These are phyloP conservation scores for Torymus aiolomorphi DNA, from an alignment of 2,888 invertebrate genomes.

Conservation along the genomic window DNA sequence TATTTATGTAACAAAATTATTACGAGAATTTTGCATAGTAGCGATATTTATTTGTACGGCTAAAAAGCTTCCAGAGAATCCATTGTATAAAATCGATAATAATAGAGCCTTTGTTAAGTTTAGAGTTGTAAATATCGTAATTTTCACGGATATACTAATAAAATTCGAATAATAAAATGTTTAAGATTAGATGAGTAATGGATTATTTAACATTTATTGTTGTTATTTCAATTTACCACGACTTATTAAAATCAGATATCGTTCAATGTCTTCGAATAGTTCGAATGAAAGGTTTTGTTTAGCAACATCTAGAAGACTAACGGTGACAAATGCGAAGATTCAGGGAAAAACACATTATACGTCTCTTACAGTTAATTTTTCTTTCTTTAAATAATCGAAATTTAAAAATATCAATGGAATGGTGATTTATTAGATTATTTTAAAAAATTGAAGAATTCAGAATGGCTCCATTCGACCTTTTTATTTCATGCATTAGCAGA, in stretches of 20 bases:
- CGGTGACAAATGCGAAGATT: neutral
- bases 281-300: neutral
- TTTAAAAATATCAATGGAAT: too few relatives aligned
- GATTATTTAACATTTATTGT: neutral
- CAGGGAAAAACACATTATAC: too few relatives aligned
- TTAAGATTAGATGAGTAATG: neutral
- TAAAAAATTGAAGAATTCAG: too few relatives aligned
- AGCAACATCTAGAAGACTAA: constrained; percentile 7
- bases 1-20: constrained; percentile 13
- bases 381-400: too few relatives aligned
- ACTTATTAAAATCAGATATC: too few relatives aligned
- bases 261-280: neutral
- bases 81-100: constrained; percentile 25
- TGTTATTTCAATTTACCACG: neutral
- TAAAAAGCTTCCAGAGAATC: constrained; percentile 7
- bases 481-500: neutral
- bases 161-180: constrained; percentile 8
- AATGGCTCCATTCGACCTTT: too few relatives aligned
- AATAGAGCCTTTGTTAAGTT: constrained; percentile 22
- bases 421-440: too few relatives aligned
- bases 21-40: too few relatives aligned
- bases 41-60: neutral
- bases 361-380: too few relatives aligned
- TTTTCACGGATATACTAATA: constrained; percentile 21
- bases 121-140: constrained; percentile 38